phyloP scores from a whole-genome alignment of 37 sponge, comb jelly and placozoan species.

The Tethya wilhelma region DNA sequence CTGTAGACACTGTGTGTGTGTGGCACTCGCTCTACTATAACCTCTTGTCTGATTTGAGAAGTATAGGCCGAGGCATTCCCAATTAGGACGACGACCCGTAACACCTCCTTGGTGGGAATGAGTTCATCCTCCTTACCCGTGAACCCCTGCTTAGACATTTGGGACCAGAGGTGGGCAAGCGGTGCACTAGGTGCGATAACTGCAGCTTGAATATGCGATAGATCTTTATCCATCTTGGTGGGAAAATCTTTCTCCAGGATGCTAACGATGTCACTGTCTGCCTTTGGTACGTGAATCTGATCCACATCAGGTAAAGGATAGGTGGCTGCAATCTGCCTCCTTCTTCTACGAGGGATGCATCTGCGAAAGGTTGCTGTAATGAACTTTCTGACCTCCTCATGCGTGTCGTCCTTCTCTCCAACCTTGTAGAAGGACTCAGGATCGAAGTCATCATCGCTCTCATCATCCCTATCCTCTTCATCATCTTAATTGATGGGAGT shows the following conservation, averaged over 20 bases:
- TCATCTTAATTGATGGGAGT: no score
- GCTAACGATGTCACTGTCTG: background rate
- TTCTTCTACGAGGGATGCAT: background rate
- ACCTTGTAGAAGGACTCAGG: no score
- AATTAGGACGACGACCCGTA: no score
- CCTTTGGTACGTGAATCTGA: background rate
- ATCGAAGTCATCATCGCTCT: no score
- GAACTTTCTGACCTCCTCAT: no score
- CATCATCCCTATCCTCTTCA: no score
- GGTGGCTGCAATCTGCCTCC: background rate
- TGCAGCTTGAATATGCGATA: background rate
- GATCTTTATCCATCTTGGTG: background rate
- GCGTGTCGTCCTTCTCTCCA: no score
- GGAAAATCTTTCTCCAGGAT: background rate
- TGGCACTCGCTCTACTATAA: background rate
- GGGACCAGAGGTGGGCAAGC: background rate
- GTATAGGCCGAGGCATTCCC: background rate
- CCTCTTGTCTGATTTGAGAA: background rate
- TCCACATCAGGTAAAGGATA: background rate
- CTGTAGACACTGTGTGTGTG: no score
- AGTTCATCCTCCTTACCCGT: background rate
- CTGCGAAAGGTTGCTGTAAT: background rate
- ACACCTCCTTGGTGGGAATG: background rate
- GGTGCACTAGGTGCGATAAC: background rate
- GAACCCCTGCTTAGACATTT: no score